Conservation (phyloP, 1,140 invertebrate species). For the Linepithema humile region DNA sequence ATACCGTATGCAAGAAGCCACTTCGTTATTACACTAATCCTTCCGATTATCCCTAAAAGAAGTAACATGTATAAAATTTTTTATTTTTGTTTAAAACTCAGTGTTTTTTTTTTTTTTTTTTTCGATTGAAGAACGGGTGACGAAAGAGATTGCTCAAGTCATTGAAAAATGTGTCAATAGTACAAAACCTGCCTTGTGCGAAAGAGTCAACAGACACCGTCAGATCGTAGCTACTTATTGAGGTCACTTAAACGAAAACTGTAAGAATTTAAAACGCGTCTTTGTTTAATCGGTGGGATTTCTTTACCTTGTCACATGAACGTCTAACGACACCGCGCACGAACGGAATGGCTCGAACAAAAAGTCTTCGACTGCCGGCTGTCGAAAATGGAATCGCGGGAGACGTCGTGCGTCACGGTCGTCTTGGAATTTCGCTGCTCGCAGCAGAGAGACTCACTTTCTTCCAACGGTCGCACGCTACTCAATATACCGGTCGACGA, state of each 20-base stretch:
- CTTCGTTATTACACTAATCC: not conserved
- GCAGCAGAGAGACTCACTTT: conserved; percentile 73
- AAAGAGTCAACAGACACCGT: not conserved
- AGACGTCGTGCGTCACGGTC: conserved; percentile 45
- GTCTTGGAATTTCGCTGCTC: conserved; percentile 76
- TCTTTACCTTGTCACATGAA: conserved; percentile 39
- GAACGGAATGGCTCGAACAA: conserved; percentile 19
- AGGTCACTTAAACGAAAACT: conserved; percentile 1
- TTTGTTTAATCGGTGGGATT: conserved; percentile 32
- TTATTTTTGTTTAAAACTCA: not conserved
- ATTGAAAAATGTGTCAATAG: too few relatives aligned
- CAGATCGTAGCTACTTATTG: not conserved
- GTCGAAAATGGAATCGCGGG: conserved; percentile 49
- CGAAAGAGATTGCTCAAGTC: not conserved
- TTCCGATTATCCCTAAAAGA: not conserved
- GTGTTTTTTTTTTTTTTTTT: not conserved
- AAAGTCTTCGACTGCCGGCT: conserved; percentile 33
- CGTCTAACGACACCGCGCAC: conserved; percentile 21
- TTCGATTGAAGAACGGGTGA: not conserved
- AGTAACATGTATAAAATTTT: not conserved
- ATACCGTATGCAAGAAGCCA: not conserved
- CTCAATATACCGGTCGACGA: conserved; percentile 81
- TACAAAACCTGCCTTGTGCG: not conserved
- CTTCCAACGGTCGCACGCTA: conserved; percentile 81
- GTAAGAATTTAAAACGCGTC: conserved; percentile 14